These are phyloP conservation scores for Pheosia gnoma DNA, from an alignment of 2,888 invertebrate genomes.

Conservation along the genomic window DNA sequence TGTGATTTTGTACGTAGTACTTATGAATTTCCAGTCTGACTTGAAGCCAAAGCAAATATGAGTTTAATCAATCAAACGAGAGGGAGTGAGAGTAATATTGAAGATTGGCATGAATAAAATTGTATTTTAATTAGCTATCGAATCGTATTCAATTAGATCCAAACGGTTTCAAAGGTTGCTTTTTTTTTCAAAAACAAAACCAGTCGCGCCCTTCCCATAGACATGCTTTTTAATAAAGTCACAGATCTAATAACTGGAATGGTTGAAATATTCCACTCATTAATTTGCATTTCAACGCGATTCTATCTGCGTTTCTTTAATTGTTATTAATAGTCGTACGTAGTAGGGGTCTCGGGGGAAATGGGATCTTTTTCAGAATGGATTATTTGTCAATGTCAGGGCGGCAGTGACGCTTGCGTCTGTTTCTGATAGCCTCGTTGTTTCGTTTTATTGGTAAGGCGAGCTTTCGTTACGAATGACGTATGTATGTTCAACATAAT, in stretches of 20 bases:
- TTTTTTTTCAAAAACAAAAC: background rate
- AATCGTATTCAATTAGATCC: background rate
- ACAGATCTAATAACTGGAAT: slow-evolving; percentile 32
- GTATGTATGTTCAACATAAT: slow-evolving; percentile 36
- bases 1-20: background rate
- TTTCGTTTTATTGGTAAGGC: slow-evolving; percentile 70
- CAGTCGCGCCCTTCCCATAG: background rate
- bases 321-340: slow-evolving; percentile 52
- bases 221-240: slow-evolving; percentile 24
- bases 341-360: slow-evolving; percentile 65
- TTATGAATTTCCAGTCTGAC: slow-evolving; percentile 19
- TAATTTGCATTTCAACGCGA: slow-evolving; percentile 38
- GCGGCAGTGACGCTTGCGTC: slow-evolving; percentile 66
- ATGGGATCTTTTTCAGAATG: slow-evolving; percentile 73
- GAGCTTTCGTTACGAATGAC: slow-evolving; percentile 50
- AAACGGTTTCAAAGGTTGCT: background rate
- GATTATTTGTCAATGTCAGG: slow-evolving; percentile 77
- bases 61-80: background rate
- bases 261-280: slow-evolving; percentile 35
- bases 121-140: slow-evolving; percentile 1
- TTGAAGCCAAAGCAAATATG: background rate
- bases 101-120: background rate
- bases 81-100: background rate
- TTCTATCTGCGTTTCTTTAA: slow-evolving; percentile 40
- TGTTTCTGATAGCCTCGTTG: slow-evolving; percentile 72